Evolutionary conservation across 30 jellyfish, hydroid and myxozoan species (phyloP), one percentile per base, ranked within the genome.

Genomic region (Chrysaora quinquecirrha): DNA sequence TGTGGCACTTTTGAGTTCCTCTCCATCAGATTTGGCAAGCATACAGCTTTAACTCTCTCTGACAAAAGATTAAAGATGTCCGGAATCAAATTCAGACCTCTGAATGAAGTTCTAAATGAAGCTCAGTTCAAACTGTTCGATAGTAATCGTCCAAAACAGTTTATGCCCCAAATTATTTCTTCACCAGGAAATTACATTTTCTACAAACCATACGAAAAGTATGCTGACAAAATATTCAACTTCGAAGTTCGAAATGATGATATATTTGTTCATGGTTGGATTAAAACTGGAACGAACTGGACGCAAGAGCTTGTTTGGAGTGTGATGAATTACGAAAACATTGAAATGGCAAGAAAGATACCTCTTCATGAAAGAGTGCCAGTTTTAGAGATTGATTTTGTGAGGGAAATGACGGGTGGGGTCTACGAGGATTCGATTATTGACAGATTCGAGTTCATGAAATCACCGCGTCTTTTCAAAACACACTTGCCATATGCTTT

Each of bases 241-340:
- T 47, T 50, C 65, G 29, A 65, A 47, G 46, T 78, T 19, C 56
- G 67, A 0, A 19, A 46, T 0, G 89, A 78, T 21, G 89, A 78
- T 20, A 32, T 38, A 16, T 78, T 78, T 47, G 64, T 78, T 27
- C 64, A 61, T 38, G 81, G 81, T 0, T 78, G 89, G 89, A 48
- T 43, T 52, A 78, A 78, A 27, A 78, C 80, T 24, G 89, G 89
- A n/a, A 78, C 89, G 10, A 78, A 80, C 18, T 78, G 89, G 89
- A 58, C 75, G 52, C 34, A 78, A 35, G 89, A 78, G 30, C 34
- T 78, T 80, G 74, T 78, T 12, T 78, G 89, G 89, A 35, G 72
- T 6, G 16, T 43, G 12, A 16, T 6, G 16, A 43, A 43, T 43
- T 9, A 16, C 9, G 58, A 43, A 16, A 16, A 43, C 58, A 43